Evolutionary conservation across 2,888 invertebrate species (phyloP), one percentile per base, ranked within the genome.

Genomic region (Orthosia gracilis): DNA sequence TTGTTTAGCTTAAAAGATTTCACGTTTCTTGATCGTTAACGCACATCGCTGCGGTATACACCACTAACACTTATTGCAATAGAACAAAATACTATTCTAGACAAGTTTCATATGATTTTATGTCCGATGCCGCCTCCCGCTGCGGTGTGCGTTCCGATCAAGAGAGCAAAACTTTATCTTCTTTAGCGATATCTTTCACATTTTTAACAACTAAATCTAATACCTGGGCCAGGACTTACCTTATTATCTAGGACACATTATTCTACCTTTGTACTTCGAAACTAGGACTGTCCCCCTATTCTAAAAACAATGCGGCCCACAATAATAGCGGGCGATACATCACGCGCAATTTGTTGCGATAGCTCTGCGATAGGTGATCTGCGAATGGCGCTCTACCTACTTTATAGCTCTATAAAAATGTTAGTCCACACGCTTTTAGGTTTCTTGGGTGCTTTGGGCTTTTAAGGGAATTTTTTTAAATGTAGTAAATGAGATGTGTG

Each of bases 261-360:
- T 45, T 50, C 58, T 23, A 66, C 23, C 4, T 21, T 21, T 31
- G n/a, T 1, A n/a, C 0, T n/a, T 66, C 0, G 3, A 15, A 50
- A 26, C 31, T 57, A 73, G 79, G 80, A 83, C 73, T 78, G 76
- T 87, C 87, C 54, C 59, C 13, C 9, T 50, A 57, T 82, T 73
- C 63, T 21, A 23, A 31, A 62, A 70, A 75, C 45, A 52, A 68
- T 75, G 57, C 89, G 49, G 84, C 83, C 88, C 82, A 68, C 82
- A 89, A 80, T 90, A 91, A 89, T 90, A 91, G 92, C 89, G 86
- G 78, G 90, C 91, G 92, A 95, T 96, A 94, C 92, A 95, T 95
- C 95, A 94, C 93, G 90, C 91, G 94, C 95, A 95, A 95, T 95
- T 96, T 96, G 95, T 96, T 91, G 94, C 95, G 94, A 95, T 94